Base-by-base conservation (phyloP, 2,797 vertebrate genomes). In the Triplophysa yarkandensis region DNA sequence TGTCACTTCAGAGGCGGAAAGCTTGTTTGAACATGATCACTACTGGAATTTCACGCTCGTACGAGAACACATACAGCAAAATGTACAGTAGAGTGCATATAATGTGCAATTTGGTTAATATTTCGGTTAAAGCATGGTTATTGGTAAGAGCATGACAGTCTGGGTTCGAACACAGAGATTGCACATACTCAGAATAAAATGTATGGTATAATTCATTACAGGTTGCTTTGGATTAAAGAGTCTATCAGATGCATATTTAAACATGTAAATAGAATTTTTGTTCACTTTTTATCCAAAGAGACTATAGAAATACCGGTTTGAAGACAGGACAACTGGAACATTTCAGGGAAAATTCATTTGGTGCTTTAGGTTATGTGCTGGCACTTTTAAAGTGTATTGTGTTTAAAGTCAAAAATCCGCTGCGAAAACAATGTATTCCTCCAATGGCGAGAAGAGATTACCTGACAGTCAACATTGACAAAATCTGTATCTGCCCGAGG, bases 381-480 rank as follows among this genome's bases (percentile, higher is more conserved):
- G 19, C 58, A 61, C 27, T 46, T 44, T 62, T 21, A 23, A 30
- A 60, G 43, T 62, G 58, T 81, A 10, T 68, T 28, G n/a, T 25
- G 30, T 23, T 75, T 66, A 17, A 46, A 48, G 55, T 34, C 21
- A 62, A 25, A 62, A 14, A 50, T 65, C 27, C 46, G 50, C 30
- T 17, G 32, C 13, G 28, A 34, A 57, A 77, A 79, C 65, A 71
- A 41, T 57, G 32, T 7, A 34, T 21, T 68, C 17, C 14, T 64
- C 17, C 55, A 66, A 41, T 58, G 62, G 32, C 52, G 46, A 41
- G 52, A 60, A 71, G 55, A 68, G 77, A 77, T 68, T 71, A 57
- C 50, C 77, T 75, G 81, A 75, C 81, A 77, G 75, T 58, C 67
- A 80, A 74, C 76, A 75, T 30, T 72, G 78, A 76, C 75, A 75